Base-by-base conservation (phyloP, 1,140 invertebrate genomes). In the Oncopodura yosiiana region DNA sequence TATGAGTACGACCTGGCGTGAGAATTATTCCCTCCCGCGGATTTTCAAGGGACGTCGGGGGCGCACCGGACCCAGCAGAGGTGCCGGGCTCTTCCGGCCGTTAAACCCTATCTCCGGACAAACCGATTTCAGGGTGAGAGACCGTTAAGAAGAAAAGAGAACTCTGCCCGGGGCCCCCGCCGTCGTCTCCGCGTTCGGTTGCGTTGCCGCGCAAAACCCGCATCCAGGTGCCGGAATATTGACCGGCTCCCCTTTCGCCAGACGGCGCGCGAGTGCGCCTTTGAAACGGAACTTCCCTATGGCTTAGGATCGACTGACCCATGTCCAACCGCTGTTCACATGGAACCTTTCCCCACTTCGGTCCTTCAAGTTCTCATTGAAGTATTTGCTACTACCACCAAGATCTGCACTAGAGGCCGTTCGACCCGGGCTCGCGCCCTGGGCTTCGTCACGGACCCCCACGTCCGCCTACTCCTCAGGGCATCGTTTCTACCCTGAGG, bases 371-470 rank as follows among this genome's bases (percentile, higher is more conserved):
- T 74, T 73, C 81, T 83, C 82, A 75, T 79, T 82, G 74, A 81
- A 85, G 79, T 86, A 85, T 84, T 86, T 86, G 82, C 82, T 85
- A 86, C 79, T 82, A 82, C 79, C 77, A 83, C 79, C 83, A 86
- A 85, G 81, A 86, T 87, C 82, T 86, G 80, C 81, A 80, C 82
- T 77, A 73, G 77, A 74, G 78, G 79, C 75, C 74, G 81, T 80
- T 87, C 81, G 79, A 85, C 72, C 76, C 78, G 76, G 78, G 77
- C 80, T 80, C 77, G 77, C 82, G n/a, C n/a, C n/a, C n/a, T n/a
- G n/a, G n/a, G n/a, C n/a, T n/a, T n/a, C n/a, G n/a, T n/a, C n/a
- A n/a, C n/a, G n/a, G n/a, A n/a, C n/a, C n/a, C n/a, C n/a, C n/a
- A n/a, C n/a, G 78, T 75, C 77, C 77, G 78, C 74, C 78, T 74